Percentiles rank a stretch among this genome's conserved stretches.
Evolutionary conservation across 2,888 invertebrate species (phyloP).

Genomic region (Drosophila infuscata): DNA sequence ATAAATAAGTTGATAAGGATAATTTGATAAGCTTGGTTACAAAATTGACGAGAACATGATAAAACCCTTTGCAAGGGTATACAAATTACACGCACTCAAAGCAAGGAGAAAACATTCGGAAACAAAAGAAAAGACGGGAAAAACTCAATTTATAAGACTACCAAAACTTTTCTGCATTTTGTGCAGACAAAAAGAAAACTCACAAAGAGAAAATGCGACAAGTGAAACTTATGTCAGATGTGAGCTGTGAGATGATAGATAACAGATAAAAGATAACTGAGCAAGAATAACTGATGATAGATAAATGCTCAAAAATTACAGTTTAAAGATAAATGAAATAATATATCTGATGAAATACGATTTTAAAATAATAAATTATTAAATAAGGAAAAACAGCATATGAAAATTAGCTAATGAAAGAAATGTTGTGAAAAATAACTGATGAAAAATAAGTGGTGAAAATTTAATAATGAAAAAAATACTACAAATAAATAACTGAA

Average conservation of each 20-base stretch:
- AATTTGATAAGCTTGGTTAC: neutral
- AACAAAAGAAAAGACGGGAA: conserved; percentile 28
- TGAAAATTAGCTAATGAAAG: too few relatives aligned
- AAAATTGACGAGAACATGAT: neutral
- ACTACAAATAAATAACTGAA: too few relatives aligned
- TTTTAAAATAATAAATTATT: too few relatives aligned
- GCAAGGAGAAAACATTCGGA: conserved; percentile 25
- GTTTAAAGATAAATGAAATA: neutral
- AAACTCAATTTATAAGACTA: conserved; percentile 55
- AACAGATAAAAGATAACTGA: neutral
- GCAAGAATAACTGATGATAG: neutral
- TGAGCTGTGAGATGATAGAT: conserved; percentile 11
- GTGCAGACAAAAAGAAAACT: conserved; percentile 8
- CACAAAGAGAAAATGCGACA: conserved; percentile 23
- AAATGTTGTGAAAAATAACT: too few relatives aligned
- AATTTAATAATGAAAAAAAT: neutral
- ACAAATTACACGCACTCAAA: conserved; percentile 10
- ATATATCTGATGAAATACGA: neutral
- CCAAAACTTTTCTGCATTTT: conserved; percentile 37
- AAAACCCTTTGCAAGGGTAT: neutral
- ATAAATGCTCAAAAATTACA: neutral
- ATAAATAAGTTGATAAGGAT: neutral
- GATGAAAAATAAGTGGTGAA: too few relatives aligned
- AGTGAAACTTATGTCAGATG: conserved; percentile 22
- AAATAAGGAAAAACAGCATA: too few relatives aligned